Evolutionary conservation across 92 coral and sea anemone genomes (phyloP).

Genomic region (Epizoanthus stellaris): DNA sequence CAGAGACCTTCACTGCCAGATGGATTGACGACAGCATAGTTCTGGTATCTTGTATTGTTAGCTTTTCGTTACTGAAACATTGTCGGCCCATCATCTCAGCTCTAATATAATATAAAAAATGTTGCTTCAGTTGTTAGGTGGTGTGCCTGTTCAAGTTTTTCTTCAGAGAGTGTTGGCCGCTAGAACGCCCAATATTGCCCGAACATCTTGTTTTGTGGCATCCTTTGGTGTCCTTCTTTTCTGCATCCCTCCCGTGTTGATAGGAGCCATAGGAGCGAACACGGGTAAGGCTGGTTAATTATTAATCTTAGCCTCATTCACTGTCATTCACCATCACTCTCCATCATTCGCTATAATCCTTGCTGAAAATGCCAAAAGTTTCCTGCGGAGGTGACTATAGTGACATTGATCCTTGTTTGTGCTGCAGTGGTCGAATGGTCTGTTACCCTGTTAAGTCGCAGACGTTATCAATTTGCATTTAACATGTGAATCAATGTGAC

Average conservation of each 20-base stretch:
- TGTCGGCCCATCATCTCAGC: background rate
- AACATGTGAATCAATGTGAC: no score
- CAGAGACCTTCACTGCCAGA: conserved; percentile 19
- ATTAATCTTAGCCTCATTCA: background rate
- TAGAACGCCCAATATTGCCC: conserved; percentile 44
- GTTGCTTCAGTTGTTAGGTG: conserved; percentile 43
- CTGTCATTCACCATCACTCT: background rate
- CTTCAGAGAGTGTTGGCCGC: conserved; percentile 54
- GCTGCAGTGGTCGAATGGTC: no score
- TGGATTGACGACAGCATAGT: conserved; percentile 53
- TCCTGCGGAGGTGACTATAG: no score
- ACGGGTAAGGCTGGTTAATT: conserved; percentile 30
- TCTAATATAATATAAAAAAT: no score
- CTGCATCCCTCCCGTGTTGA: conserved; percentile 51
- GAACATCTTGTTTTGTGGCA: conserved; percentile 31
- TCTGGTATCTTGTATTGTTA: conserved; percentile 22
- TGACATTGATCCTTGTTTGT: no score
- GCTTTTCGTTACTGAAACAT: background rate
- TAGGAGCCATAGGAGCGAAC: conserved; percentile 57
- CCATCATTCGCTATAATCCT: no score
- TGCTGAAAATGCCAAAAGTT: no score
- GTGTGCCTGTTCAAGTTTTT: conserved; percentile 50
- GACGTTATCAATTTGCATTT: no score
- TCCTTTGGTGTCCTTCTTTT: conserved; percentile 42
- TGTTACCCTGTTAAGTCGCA: no score